phyloP scores from a whole-genome alignment of 2,888 invertebrate genomes.

The Diploptera punctata region DNA sequence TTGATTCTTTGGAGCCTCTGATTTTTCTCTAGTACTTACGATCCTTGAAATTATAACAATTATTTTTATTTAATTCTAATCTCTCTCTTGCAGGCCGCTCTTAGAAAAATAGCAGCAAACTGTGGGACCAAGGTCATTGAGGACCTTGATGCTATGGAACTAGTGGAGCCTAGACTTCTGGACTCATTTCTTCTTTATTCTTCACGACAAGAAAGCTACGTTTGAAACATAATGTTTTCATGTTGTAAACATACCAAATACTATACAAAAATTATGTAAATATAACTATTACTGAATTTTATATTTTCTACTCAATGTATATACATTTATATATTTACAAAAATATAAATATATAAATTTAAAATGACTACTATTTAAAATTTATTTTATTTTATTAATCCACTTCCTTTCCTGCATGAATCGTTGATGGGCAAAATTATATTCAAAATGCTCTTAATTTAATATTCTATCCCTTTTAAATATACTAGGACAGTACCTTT shows the following conservation, averaged over 20 bases:
- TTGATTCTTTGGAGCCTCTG: too few relatives aligned
- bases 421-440: too few relatives aligned
- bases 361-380: too few relatives aligned
- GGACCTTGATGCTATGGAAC: constrained; percentile 70
- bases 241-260: background rate
- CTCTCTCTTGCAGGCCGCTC: constrained; percentile 69
- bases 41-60: too few relatives aligned
- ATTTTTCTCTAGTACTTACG: too few relatives aligned
- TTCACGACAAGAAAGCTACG: constrained; percentile 80
- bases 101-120: constrained; percentile 66
- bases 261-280: background rate
- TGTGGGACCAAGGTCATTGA: constrained; percentile 62
- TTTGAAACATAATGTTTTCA: constrained; percentile 57
- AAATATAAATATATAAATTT: too few relatives aligned
- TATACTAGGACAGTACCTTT: too few relatives aligned
- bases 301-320: background rate
- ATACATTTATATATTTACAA: constrained; percentile 3
- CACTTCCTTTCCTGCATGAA: too few relatives aligned
- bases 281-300: background rate
- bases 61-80: too few relatives aligned
- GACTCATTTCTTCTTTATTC: constrained; percentile 83
- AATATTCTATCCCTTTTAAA: too few relatives aligned
- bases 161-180: constrained; percentile 76
- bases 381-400: too few relatives aligned
- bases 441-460: too few relatives aligned